Evolutionary conservation across 2,888 invertebrate genomes (phyloP).

Genomic region (Seladonia tumulorum): DNA sequence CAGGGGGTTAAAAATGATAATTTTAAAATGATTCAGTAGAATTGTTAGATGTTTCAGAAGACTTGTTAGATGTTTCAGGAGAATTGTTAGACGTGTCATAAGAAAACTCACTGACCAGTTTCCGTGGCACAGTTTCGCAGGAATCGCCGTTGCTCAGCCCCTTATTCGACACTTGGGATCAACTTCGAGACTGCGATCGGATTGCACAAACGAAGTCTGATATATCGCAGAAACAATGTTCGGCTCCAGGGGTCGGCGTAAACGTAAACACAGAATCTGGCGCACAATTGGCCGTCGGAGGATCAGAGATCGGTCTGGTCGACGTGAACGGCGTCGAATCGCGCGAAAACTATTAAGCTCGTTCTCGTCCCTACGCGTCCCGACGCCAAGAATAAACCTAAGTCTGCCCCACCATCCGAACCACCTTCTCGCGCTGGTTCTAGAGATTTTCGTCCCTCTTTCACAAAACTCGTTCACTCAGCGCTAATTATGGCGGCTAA

Average conservation of each 20-base stretch:
- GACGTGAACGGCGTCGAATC: conserved; percentile 65
- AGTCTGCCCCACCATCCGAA: conserved; percentile 72
- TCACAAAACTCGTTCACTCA: conserved; percentile 25
- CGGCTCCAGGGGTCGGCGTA: not conserved
- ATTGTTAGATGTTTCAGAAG: too few species aligned
- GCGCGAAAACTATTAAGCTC: conserved; percentile 75
- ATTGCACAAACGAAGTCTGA: conserved; percentile 19
- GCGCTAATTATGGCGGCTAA: not conserved
- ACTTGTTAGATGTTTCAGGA: not conserved
- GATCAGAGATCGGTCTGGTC: conserved; percentile 45
- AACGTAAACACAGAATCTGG: conserved; percentile 54
- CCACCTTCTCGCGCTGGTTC: conserved; percentile 59
- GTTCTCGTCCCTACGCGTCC: conserved; percentile 74
- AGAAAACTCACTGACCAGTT: conserved; percentile 15
- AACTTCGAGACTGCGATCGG: conserved; percentile 15
- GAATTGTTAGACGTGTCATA: not conserved
- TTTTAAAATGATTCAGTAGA: too few species aligned
- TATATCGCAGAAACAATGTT: conserved; percentile 16
- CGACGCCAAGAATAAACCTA: conserved; percentile 80
- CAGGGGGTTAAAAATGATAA: too few species aligned
- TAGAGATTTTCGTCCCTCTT: conserved; percentile 50
- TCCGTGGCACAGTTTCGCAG: not conserved
- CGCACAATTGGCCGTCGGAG: conserved; percentile 28
- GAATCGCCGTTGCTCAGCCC: not conserved
- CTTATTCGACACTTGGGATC: not conserved